phyloP scores from a whole-genome alignment of 2,113 vertebrate species.

The Setophaga coronata region DNA sequence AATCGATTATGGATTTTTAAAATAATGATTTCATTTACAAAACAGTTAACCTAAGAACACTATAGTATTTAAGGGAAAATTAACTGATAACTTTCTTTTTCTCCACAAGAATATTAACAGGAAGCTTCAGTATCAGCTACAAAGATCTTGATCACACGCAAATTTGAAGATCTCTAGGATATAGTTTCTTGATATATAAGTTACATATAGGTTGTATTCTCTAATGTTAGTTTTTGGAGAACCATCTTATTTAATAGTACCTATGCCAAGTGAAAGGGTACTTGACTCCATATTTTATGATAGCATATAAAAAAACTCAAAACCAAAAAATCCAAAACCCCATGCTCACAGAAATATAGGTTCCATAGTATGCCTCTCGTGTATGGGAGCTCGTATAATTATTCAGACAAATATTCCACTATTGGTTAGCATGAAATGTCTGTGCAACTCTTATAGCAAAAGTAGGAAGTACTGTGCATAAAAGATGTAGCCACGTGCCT shows the following conservation, averaged over 20 bases:
- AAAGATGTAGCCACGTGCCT: neutral
- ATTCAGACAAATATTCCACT: neutral
- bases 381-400: neutral
- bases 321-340: fast-evolving
- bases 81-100: neutral
- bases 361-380: neutral
- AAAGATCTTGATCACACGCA: neutral
- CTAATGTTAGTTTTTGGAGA: neutral
- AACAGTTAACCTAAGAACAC: neutral
- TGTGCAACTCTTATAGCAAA: neutral
- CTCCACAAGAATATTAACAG: neutral
- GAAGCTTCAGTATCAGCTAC: neutral
- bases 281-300: neutral
- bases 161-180: neutral
- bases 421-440: neutral
- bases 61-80: neutral
- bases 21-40: neutral
- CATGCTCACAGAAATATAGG: neutral
- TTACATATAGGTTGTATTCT: neutral
- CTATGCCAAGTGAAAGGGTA: neutral
- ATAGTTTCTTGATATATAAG: neutral
- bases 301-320: neutral
- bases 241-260: neutral
- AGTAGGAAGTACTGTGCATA: neutral
- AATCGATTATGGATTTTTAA: neutral